Evolutionary conservation across 1,140 invertebrate species (phyloP), one percentile per base, ranked within the genome.

Genomic region (Heliconius eleuchia): DNA sequence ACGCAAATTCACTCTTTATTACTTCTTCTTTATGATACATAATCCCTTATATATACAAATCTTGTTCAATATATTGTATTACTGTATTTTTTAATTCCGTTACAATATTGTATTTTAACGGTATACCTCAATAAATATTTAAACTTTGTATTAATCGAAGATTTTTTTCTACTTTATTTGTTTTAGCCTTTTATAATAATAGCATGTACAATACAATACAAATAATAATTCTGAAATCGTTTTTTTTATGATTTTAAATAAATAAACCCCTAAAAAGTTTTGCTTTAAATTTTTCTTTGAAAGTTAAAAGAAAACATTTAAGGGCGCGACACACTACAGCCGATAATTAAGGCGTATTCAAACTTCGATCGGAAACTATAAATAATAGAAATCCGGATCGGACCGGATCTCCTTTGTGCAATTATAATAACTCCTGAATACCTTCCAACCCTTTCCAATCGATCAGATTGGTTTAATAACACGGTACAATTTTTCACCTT

Each of bases 321-420:
- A 89, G 88, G 91, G 90, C 87, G 90, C 86, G 88, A 89, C 89
- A 92, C 84, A 88, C 83, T 83, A 78, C 77, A 89, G 87, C 85
- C 89, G 87, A 93, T 93, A 93, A 94, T 94, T 94, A 94, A 93
- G 91, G 89, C 88, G 88, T 92, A 93, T 93, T 93, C 92, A 93
- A 81, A 87, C 84, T 88, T 83, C 87, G 89, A 93, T 92, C 91
- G 91, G 92, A 93, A 93, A 92, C 91, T 92, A 92, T 92, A 92
- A 93, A 94, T 93, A 94, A 93, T 91, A 91, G 89, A 91, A 90
- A 82, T 92, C 86, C 86, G 86, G 86, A 89, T 87, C 86, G 85
- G 85, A 91, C 91, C 93, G 93, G 93, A 94, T 94, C 90, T 92
- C 91, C 84, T 88, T 94, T 94, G 91, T 93, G 80, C 80, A 86